Evolutionary conservation across 2,888 invertebrate species (phyloP).

Genomic region (Antitype chi): DNA sequence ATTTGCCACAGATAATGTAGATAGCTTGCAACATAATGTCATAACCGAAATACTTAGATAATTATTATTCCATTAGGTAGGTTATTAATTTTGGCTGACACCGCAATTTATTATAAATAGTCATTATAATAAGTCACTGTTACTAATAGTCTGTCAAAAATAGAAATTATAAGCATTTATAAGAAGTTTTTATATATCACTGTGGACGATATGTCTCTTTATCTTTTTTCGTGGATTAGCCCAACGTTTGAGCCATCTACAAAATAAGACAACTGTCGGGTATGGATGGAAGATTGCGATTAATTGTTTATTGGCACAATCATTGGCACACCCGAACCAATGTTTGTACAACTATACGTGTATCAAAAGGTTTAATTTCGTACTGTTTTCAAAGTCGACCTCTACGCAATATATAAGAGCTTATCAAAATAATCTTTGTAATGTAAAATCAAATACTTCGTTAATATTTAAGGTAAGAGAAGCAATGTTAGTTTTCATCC

Average conservation of each 20-base stretch:
- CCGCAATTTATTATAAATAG: slow-evolving; percentile 32
- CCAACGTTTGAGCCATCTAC: not conserved
- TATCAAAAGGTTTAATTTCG: not conserved
- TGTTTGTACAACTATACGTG: slow-evolving; percentile 25
- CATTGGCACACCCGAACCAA: slow-evolving; percentile 1
- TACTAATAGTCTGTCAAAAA: slow-evolving; percentile 24
- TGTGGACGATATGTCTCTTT: not conserved
- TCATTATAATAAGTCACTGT: slow-evolving; percentile 26
- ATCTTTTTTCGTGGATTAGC: not conserved
- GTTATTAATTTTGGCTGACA: slow-evolving; percentile 15
- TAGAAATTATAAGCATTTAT: not conserved
- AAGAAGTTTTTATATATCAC: slow-evolving; percentile 2
- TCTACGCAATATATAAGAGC: slow-evolving; percentile 62
- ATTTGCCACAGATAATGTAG: slow-evolving; percentile 35
- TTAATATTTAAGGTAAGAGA: slow-evolving; percentile 47
- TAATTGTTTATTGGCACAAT: slow-evolving; percentile 16
- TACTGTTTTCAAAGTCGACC: slow-evolving; percentile 21
- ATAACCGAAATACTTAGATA: not conserved
- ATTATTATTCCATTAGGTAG: slow-evolving; percentile 5
- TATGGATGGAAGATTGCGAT: not conserved
- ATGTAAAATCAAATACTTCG: slow-evolving; percentile 56
- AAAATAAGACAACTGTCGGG: not conserved
- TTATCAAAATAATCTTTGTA: slow-evolving; percentile 60
- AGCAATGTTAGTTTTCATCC: slow-evolving; percentile 61
- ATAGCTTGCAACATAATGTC: slow-evolving; percentile 25